phyloP scores from a whole-genome alignment of 2,113 vertebrate genomes.

The Callaeas wilsoni region DNA sequence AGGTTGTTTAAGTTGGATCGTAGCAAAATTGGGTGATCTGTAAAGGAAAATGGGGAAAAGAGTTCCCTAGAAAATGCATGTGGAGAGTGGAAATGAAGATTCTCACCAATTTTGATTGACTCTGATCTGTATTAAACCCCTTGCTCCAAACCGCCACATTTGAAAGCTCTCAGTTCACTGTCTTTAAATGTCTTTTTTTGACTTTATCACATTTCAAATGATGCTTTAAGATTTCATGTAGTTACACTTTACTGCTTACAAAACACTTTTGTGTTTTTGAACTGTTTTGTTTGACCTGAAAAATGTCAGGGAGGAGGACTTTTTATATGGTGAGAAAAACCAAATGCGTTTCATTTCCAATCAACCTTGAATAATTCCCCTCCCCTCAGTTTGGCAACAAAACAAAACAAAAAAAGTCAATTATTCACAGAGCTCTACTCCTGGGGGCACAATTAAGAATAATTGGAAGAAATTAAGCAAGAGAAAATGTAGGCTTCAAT shows the following conservation, averaged over 20 bases:
- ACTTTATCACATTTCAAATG: neutral
- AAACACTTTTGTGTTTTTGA: neutral
- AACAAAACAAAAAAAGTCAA: neutral
- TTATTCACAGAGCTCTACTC: conserved; percentile 19
- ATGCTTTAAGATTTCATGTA: neutral
- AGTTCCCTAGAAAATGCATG: neutral
- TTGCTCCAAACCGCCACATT: neutral
- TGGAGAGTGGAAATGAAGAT: neutral
- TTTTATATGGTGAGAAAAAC: neutral
- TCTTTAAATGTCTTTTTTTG: neutral
- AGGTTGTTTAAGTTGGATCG: neutral
- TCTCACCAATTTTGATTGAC: neutral
- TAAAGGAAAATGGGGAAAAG: neutral
- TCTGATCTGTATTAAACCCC: neutral
- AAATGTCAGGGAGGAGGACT: neutral
- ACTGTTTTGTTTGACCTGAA: neutral
- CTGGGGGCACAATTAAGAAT: conserved; percentile 40
- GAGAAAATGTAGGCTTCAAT: neutral
- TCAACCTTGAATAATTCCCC: neutral
- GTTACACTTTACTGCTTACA: neutral
- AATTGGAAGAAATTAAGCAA: conserved; percentile 47
- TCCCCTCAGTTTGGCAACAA: neutral
- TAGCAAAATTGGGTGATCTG: neutral
- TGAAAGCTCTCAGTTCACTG: neutral
- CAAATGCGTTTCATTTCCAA: neutral